Conservation (phyloP, 1,140 invertebrate genomes). For the Drosophila aff. region DNA sequence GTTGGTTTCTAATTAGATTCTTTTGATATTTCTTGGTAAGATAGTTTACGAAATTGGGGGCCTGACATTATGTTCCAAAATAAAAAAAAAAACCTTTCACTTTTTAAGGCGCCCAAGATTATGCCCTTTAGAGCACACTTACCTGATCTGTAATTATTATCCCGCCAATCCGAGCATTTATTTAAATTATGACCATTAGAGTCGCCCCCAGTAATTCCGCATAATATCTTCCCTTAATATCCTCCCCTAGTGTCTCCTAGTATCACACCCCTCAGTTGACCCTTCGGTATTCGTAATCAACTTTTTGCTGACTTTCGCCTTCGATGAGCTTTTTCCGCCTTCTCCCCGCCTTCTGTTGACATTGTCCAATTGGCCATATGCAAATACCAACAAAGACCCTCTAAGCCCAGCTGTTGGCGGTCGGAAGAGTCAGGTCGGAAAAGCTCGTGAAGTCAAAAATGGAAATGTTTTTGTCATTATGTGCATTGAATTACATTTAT, state of each 20-base stretch:
- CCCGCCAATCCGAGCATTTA: slow-evolving; percentile 6
- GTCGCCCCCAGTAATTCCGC: slow-evolving; percentile 3
- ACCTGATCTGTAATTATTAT: slow-evolving; percentile 41
- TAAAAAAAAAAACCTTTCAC: not conserved
- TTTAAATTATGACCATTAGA: slow-evolving; percentile 32
- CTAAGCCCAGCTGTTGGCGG: slow-evolving; percentile 41
- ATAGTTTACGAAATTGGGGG: not conserved
- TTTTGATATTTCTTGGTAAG: not conserved
- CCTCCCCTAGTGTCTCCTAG: slow-evolving; percentile 10
- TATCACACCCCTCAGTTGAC: slow-evolving; percentile 19
- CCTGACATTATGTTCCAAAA: too few relatives aligned
- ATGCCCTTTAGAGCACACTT: slow-evolving; percentile 11
- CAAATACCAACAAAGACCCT: slow-evolving; percentile 64
- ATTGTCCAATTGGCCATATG: slow-evolving; percentile 78
- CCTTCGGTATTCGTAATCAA: slow-evolving; percentile 47
- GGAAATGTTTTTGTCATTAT: slow-evolving; percentile 79
- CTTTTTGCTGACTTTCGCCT: slow-evolving; percentile 55
- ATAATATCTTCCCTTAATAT: slow-evolving; percentile 12
- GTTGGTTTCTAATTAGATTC: too few relatives aligned
- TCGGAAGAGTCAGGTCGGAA: not conserved
- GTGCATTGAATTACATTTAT: slow-evolving; percentile 80
- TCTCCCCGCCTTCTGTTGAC: slow-evolving; percentile 53
- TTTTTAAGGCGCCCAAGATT: not conserved
- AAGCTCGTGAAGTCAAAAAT: slow-evolving; percentile 56
- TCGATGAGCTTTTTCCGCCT: slow-evolving; percentile 30